Percentiles rank a stretch among this genome's conserved stretches.
Conservation (phyloP, 2,888 invertebrate genomes). For the Cantharis rustica region DNA sequence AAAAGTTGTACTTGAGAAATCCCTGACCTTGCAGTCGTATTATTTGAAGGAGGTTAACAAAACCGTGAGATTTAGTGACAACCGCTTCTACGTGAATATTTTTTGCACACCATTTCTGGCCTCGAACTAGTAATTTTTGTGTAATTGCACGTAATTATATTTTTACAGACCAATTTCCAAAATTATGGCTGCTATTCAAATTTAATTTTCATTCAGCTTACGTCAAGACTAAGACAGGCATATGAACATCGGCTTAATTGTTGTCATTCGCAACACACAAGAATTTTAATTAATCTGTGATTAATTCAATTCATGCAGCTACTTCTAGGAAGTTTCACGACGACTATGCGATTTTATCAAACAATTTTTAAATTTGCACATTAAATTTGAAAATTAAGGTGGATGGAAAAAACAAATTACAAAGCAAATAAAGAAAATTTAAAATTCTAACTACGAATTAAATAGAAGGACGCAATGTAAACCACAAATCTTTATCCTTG, state of each 20-base stretch:
- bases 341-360: neutral
- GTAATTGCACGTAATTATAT: neutral
- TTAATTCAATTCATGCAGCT: neutral
- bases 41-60: constrained; percentile 16
- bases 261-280: neutral
- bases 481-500: neutral
- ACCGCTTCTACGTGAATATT: neutral
- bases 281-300: neutral
- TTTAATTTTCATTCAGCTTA: neutral
- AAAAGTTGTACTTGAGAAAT: neutral
- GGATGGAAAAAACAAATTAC: neutral
- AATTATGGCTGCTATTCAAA: neutral
- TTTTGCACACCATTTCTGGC: neutral
- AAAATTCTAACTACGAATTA: neutral
- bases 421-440: neutral
- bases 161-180: neutral
- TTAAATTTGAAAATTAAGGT: neutral
- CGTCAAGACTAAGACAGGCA: neutral
- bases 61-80: constrained; percentile 23
- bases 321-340: neutral
- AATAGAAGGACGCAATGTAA: neutral
- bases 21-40: constrained; percentile 19
- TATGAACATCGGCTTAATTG: neutral
- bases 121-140: neutral
- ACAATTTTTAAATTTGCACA: neutral